Base-by-base conservation (phyloP, 2,888 invertebrate species). In the Drosophila diplacantha region DNA sequence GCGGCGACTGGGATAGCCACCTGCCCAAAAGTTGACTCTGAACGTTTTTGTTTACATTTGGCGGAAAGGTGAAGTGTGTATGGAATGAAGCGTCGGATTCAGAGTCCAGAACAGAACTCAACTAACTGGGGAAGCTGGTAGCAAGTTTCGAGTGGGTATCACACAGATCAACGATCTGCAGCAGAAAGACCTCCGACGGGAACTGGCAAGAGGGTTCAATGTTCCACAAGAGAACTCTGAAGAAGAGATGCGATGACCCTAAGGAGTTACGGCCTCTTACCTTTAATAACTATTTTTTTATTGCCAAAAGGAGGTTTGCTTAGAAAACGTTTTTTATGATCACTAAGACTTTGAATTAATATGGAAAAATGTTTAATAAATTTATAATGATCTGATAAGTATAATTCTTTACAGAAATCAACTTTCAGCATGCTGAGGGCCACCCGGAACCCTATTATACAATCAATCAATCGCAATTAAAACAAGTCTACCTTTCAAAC, bases 41-140 rank as follows among this genome's bases (percentile, higher is more conserved):
- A 14, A 57, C 68, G 68, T 68, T 65, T 59, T 65, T 68, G 68
- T 67, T 64, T 69, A 69, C 61, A 52, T 69, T 66, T 66, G 66
- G 66, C 52, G 47, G 43, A 66, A 66, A 60, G 62, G 61, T 53
- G 62, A 60, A 66, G 66, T 53, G 68, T 73, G 74, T 60, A 49
- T 32, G 65, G 68, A 44, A 59, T 63, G 32, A 74, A 58, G 66
- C 59, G 58, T 54, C 29, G 29, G 51, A 47, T n/a, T 73, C 14
- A 14, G 41, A 62, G 56, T 26, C 38, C 39, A 39, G 39, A 37
- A 18, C 39, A 76, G 69, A 72, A 58, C 72, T 52, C 62, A 74
- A 83, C 76, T 82, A 72, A 83, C 76, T 76, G 83, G 72, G 75
- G 66, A 83, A 82, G 83, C 76, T 75, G 72, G 58, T 55, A 57